phyloP scores from a whole-genome alignment of 2,113 vertebrate species.

The Bambusicola thoracicus region DNA sequence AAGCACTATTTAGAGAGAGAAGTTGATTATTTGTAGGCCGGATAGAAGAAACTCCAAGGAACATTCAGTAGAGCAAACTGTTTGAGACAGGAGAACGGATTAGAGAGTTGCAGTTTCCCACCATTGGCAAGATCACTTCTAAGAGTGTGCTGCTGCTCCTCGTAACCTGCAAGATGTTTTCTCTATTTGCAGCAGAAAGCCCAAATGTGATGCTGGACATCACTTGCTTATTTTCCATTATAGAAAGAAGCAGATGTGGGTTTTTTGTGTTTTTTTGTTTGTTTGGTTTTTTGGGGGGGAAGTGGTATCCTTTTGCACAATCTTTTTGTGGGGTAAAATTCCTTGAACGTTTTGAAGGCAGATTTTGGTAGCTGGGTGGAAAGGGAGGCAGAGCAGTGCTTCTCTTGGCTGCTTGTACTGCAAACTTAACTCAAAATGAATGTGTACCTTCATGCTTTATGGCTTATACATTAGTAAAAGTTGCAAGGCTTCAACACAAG shows the following conservation, averaged over 20 bases:
- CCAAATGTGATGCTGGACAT: background rate
- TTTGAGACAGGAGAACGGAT: background rate
- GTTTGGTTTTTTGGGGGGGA: background rate
- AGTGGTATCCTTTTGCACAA: background rate
- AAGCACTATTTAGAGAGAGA: accelerated
- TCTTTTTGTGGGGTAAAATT: background rate
- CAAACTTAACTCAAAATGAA: background rate
- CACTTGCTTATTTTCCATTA: background rate
- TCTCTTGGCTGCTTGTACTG: background rate
- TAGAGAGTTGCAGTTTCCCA: background rate
- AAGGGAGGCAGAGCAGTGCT: accelerated
- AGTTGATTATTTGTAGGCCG: background rate
- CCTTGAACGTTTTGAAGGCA: background rate
- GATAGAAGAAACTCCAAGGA: background rate
- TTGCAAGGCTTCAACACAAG: background rate
- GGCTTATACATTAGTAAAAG: accelerated
- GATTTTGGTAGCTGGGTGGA: background rate
- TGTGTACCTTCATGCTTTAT: background rate
- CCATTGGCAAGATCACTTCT: background rate
- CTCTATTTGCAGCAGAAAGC: background rate
- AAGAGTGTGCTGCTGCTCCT: background rate
- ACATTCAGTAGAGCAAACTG: background rate
- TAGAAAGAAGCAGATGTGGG: no score
- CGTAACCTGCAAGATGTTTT: accelerated
- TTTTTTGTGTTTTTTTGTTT: no score